These are phyloP conservation scores for Notocelia uddmanniana DNA, from an alignment of 2,888 invertebrate species.

Conservation along the genomic window DNA sequence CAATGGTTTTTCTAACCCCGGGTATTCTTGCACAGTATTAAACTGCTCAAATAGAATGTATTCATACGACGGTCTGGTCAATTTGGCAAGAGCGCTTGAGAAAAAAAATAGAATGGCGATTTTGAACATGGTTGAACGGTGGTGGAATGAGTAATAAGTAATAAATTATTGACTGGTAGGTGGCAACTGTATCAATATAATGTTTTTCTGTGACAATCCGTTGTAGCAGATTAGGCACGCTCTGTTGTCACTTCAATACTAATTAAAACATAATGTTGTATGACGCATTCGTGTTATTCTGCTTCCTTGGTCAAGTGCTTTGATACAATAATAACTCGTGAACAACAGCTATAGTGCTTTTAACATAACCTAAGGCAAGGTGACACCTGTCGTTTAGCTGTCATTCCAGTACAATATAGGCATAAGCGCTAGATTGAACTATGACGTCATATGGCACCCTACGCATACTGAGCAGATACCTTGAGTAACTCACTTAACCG, in stretches of 20 bases:
- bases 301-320: conserved; percentile 10
- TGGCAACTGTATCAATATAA: conserved; percentile 23
- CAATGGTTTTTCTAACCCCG: not conserved
- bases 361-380: no score
- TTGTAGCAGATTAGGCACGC: conserved; percentile 20
- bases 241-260: conserved; percentile 25
- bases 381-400: no score
- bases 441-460: no score
- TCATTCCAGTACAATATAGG: no score
- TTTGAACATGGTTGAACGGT: conserved; percentile 49
- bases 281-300: conserved; percentile 13
- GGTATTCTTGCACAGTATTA: conserved; percentile 14
- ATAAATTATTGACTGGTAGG: not conserved
- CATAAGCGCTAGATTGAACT: no score
- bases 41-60: conserved; percentile 25
- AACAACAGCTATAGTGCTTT: no score
- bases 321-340: not conserved
- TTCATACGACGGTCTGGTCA: conserved; percentile 13
- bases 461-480: no score
- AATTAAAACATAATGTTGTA: not conserved
- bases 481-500: no score
- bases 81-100: conserved; percentile 16
- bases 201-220: conserved; percentile 38
- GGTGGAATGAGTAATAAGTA: conserved; percentile 18
- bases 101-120: conserved; percentile 49